Conservation (phyloP, 2,113 vertebrate species). For the Siphamia tubifer region DNA sequence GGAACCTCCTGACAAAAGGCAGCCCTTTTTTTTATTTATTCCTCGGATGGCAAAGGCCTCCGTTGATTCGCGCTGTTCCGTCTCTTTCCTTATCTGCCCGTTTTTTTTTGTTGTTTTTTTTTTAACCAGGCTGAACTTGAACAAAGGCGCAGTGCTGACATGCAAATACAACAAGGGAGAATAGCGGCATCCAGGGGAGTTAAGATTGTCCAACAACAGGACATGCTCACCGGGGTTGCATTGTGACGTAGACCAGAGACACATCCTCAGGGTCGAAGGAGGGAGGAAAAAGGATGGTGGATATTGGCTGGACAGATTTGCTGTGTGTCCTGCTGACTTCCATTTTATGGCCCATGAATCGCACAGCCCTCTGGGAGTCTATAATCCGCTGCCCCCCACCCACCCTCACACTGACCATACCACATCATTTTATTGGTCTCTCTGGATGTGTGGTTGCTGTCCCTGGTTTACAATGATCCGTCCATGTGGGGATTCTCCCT, state of each 20-base stretch:
- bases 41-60: constrained; percentile 49
- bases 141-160: constrained; percentile 56
- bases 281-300: constrained; percentile 50
- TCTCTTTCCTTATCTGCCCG: constrained; percentile 50
- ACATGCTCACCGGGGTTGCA: constrained; percentile 56
- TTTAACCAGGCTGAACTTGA: constrained; percentile 38
- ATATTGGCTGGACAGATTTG: constrained; percentile 72
- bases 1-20: constrained; percentile 53
- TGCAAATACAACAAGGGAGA: constrained; percentile 59
- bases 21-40: constrained; percentile 52
- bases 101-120: constrained; percentile 22
- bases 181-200: constrained; percentile 52
- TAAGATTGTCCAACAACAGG: constrained; percentile 68
- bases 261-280: constrained; percentile 50
- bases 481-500: constrained; percentile 57
- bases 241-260: constrained; percentile 61
- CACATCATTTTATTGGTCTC: constrained; percentile 69
- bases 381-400: constrained; percentile 69
- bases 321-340: constrained; percentile 79
- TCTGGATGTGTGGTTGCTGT: constrained; percentile 66
- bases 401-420: constrained; percentile 37
- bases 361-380: constrained; percentile 78
- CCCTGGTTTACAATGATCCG: constrained; percentile 61
- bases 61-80: constrained; percentile 34
- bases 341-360: constrained; percentile 79